Evolutionary conservation across 2,888 invertebrate species (phyloP).

Genomic region (Caenorhabditis sp.): DNA sequence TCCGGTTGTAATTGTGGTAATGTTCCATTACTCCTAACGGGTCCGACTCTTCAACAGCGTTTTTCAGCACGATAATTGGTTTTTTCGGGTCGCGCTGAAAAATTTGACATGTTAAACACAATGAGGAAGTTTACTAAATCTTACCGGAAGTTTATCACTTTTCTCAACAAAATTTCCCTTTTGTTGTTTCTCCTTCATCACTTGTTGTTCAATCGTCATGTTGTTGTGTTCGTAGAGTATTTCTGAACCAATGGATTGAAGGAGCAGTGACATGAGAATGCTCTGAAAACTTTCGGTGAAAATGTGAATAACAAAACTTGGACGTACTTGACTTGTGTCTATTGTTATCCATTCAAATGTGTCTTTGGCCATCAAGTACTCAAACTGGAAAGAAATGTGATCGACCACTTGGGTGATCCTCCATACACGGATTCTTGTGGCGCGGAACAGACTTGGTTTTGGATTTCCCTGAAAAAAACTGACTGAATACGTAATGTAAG

Average conservation of each 20-base stretch:
- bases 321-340: constrained; percentile 84
- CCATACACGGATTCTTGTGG: constrained; percentile 98
- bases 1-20: constrained; percentile 64
- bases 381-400: constrained; percentile 76
- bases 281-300: constrained; percentile 85
- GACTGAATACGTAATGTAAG: not conserved
- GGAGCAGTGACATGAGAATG: constrained; percentile 95
- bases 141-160: constrained; percentile 38
- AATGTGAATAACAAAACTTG: too few species aligned
- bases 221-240: constrained; percentile 85
- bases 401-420: constrained; percentile 86
- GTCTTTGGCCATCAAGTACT: constrained; percentile 76
- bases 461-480: constrained; percentile 28
- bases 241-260: constrained; percentile 95
- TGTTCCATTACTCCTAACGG: constrained; percentile 62
- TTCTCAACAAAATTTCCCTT: constrained; percentile 54
- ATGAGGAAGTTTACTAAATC: not conserved
- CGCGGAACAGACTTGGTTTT: constrained; percentile 88
- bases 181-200: constrained; percentile 52
- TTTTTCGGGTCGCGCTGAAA: constrained; percentile 57
- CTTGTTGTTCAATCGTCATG: constrained; percentile 51
- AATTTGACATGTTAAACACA: not conserved
- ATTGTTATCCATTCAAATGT: constrained; percentile 94
- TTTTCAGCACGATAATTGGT: constrained; percentile 62
- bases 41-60: constrained; percentile 62